Conservation (phyloP, 2,113 vertebrate species). For the Microcebus tavaratra region DNA sequence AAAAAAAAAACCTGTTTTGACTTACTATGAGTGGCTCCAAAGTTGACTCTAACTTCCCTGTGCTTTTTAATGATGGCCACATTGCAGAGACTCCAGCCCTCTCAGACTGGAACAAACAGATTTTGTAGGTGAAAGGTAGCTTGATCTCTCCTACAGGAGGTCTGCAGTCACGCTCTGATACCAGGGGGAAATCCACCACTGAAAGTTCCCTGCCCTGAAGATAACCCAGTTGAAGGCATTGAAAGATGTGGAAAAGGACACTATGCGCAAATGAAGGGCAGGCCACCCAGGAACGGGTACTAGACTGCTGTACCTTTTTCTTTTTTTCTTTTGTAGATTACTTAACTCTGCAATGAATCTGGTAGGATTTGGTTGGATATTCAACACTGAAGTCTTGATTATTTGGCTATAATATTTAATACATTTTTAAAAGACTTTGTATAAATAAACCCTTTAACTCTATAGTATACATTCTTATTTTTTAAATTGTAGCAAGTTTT, state of each 20-base stretch:
- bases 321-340: not conserved
- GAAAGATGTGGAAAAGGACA: not conserved
- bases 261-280: rapidly evolving
- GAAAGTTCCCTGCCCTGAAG: not conserved
- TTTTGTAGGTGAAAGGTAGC: constrained; percentile 51
- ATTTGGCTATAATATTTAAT: not conserved
- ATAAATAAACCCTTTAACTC: not conserved
- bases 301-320: not conserved
- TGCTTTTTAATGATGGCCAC: constrained; percentile 51
- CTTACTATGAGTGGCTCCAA: not conserved
- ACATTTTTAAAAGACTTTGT: not conserved
- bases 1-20: constrained; percentile 9
- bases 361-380: not conserved
- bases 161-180: constrained; percentile 6
- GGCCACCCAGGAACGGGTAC: not conserved
- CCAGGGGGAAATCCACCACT: not conserved
- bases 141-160: constrained; percentile 63
- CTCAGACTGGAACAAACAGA: constrained; percentile 51
- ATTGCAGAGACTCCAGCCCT: constrained; percentile 19
- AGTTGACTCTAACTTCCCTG: constrained; percentile 34
- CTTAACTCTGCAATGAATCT: not conserved
- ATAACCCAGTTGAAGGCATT: not conserved
- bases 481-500: not conserved
- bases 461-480: not conserved
- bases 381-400: not conserved